Conservation (phyloP, 1,140 invertebrate species). For the Drosophila gunungcola region DNA sequence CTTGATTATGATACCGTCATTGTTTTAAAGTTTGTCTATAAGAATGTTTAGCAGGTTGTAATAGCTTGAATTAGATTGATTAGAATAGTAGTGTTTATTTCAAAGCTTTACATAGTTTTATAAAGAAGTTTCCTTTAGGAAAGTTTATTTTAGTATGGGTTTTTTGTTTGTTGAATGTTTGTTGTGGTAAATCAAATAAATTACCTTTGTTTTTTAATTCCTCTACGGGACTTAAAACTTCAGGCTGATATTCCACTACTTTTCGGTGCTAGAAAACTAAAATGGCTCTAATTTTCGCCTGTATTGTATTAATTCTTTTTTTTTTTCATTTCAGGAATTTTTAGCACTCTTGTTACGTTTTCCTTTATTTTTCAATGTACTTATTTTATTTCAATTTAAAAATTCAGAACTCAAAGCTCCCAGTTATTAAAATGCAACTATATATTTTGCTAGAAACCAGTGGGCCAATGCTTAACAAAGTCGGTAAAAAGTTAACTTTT, state of each 20-base stretch:
- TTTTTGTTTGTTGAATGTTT: background rate
- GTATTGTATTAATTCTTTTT: too few relatives aligned
- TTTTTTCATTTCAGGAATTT: background rate
- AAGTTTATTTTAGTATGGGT: background rate
- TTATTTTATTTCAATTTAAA: background rate
- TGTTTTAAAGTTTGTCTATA: background rate
- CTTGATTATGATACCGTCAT: background rate
- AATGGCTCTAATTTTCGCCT: too few relatives aligned
- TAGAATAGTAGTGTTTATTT: background rate
- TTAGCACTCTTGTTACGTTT: background rate
- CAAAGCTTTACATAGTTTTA: background rate
- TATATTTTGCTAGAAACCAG: background rate
- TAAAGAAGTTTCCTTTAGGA: background rate
- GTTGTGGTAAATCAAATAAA: background rate
- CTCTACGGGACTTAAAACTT: background rate
- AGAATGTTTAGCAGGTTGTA: background rate
- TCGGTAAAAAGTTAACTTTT: background rate
- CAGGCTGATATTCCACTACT: background rate
- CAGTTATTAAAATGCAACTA: background rate
- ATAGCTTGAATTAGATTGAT: background rate
- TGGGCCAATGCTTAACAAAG: background rate
- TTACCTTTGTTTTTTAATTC: background rate
- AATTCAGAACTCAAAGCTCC: background rate
- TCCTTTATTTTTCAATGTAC: background rate
- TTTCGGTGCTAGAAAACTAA: too few relatives aligned